These are phyloP conservation scores for Varroa destructor DNA, from an alignment of 1,140 invertebrate species.

Conservation along the genomic window DNA sequence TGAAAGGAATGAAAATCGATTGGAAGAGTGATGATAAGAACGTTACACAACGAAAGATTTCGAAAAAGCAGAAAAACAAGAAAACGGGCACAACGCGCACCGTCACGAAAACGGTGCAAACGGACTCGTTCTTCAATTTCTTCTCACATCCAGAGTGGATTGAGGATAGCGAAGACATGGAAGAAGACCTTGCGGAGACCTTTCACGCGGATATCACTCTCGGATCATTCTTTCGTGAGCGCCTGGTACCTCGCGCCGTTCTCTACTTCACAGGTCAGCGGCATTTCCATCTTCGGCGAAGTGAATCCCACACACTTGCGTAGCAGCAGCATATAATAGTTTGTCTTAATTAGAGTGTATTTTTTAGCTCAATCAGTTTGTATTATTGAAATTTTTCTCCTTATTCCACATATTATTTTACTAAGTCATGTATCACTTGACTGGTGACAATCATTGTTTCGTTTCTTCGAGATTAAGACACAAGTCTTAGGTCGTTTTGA, in stretches of 20 bases:
- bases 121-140: constrained; percentile 94
- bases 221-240: constrained; percentile 88
- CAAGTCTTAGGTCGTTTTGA: too few species aligned
- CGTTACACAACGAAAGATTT: constrained; percentile 85
- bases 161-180: constrained; percentile 49
- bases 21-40: constrained; percentile 89
- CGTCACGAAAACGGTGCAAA: constrained; percentile 75
- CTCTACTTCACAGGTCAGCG: constrained; percentile 70
- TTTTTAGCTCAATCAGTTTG: too few species aligned
- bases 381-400: not conserved
- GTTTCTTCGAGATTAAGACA: too few species aligned
- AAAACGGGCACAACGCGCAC: constrained; percentile 76
- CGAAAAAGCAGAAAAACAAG: constrained; percentile 98
- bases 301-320: too few species aligned
- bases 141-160: constrained; percentile 48
- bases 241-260: constrained; percentile 78
- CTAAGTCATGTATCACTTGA: not conserved
- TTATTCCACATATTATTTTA: too few species aligned
- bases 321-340: too few species aligned
- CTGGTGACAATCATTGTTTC: not conserved
- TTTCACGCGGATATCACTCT: constrained; percentile 89
- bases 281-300: too few species aligned
- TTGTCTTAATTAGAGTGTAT: too few species aligned
- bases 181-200: constrained; percentile 59
- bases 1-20: constrained; percentile 68